Conservation (phyloP, 1,140 invertebrate genomes). For the Scaptomyza pallida region DNA sequence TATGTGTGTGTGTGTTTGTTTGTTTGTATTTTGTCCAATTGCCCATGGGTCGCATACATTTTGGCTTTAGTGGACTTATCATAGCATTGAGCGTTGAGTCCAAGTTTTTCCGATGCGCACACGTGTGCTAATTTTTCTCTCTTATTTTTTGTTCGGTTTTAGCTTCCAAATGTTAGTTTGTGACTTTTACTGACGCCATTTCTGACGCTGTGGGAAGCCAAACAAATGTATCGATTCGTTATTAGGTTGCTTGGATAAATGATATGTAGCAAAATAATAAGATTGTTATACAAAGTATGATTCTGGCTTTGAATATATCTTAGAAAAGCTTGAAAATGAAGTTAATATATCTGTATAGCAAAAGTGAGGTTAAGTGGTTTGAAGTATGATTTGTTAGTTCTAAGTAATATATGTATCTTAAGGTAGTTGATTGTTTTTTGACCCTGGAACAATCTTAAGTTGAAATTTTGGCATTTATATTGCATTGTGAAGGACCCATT, state of each 20-base stretch:
- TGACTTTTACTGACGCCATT: neutral
- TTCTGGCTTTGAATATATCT: too few species aligned
- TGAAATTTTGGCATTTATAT: too few species aligned
- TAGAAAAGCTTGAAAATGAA: too few species aligned
- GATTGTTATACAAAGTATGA: neutral
- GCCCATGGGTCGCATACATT: conserved; percentile 51
- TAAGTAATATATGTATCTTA: too few species aligned
- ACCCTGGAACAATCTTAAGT: too few species aligned
- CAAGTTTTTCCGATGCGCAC: conserved; percentile 16
- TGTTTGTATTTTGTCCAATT: conserved; percentile 1
- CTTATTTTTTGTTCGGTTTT: conserved; percentile 41
- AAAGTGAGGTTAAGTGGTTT: too few species aligned
- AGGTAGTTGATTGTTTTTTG: too few species aligned
- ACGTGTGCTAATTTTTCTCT: conserved; percentile 49
- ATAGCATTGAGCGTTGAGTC: conserved; percentile 25
- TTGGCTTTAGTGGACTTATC: conserved; percentile 53
- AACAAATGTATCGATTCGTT: conserved; percentile 16
- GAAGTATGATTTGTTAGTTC: too few species aligned
- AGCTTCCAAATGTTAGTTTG: conserved; percentile 39
- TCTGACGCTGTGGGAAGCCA: conserved; percentile 25
- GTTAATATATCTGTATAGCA: too few species aligned
- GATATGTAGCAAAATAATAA: neutral
- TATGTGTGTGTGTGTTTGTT: neutral
- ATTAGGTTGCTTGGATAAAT: neutral
- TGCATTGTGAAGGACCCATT: too few species aligned